phyloP scores from a whole-genome alignment of 1,140 invertebrate genomes.

The Sinonovacula constricta region DNA sequence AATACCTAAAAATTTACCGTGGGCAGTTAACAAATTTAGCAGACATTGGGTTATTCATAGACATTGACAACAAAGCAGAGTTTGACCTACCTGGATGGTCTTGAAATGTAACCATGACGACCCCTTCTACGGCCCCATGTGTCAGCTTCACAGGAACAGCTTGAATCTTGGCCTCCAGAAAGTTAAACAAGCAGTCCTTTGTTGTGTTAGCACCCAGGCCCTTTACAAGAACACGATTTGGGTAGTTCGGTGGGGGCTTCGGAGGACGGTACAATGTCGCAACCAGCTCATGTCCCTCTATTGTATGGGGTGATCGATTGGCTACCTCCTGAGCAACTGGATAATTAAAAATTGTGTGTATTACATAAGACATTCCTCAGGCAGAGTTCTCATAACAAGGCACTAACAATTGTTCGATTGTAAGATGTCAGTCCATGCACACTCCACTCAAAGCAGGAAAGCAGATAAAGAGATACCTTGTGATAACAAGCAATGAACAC shows the following conservation, averaged over 20 bases:
- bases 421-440: too few species aligned
- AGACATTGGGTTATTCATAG: too few species aligned
- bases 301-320: constrained; percentile 25
- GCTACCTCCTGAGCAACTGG: constrained; percentile 46
- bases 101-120: background rate
- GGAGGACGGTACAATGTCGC: constrained; percentile 38
- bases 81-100: background rate
- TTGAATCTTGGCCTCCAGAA: constrained; percentile 46
- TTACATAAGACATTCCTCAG: background rate
- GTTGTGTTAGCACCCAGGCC: constrained; percentile 47
- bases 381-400: too few species aligned
- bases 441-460: too few species aligned
- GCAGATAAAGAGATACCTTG: too few species aligned
- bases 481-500: too few species aligned
- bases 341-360: too few species aligned
- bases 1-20: too few species aligned
- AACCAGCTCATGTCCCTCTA: constrained; percentile 33
- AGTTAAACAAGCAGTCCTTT: constrained; percentile 52
- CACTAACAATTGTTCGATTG: too few species aligned
- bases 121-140: background rate
- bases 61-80: too few species aligned
- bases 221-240: constrained; percentile 43
- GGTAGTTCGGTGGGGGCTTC: constrained; percentile 23
- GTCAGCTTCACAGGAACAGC: constrained; percentile 27
- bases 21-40: too few species aligned